Evolutionary conservation across 2,113 vertebrate species (phyloP), one percentile per base, ranked within the genome.

Genomic region (Erpornis zantholeuca): DNA sequence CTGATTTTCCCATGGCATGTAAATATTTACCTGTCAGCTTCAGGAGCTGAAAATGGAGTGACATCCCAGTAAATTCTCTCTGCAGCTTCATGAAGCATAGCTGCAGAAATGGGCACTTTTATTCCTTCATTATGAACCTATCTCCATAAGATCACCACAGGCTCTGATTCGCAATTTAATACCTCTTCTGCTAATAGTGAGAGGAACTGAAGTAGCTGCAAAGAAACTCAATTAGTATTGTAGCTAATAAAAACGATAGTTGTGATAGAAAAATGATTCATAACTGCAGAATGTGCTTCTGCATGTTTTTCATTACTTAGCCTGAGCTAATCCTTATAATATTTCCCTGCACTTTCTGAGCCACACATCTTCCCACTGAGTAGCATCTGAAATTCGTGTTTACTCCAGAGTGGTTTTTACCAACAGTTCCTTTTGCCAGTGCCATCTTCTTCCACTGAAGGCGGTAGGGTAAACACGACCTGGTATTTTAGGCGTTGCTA

Each of bases 281-380:
- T 91, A 92, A 71, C 84, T 77, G 84, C 81, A 92, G 90, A 96
- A 86, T 66, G 68, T 96, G 95, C 82, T 92, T 88, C 88, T 92
- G 93, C 93, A 93, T 91, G 71, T 77, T 94, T 96, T 96, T 90
- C 85, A 78, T 93, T 91, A 86, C 85, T 96, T 96, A 96, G 79
- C 47, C 85, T 75, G 31, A 40, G 52, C 78, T 94, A 85, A 60
- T 54, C 82, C 66, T 65, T 60, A 50, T 77, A 86, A 88, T 63
- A 85, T 66, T 86, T 52, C 52, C 31, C 42, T 59, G 42, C 50
- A 73, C 71, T 93, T 83, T 91, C 66, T 35, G 87, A 95, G 77
- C 63, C n/a, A 45, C 59, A 45, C 1, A 0, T 59, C 75, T 91
- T 92, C 70, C 57, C 52, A 25, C 54, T 10, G 47, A 57, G 49